Conservation (phyloP, 2,113 vertebrate genomes). For the Myrmecophaga tridactyla region DNA sequence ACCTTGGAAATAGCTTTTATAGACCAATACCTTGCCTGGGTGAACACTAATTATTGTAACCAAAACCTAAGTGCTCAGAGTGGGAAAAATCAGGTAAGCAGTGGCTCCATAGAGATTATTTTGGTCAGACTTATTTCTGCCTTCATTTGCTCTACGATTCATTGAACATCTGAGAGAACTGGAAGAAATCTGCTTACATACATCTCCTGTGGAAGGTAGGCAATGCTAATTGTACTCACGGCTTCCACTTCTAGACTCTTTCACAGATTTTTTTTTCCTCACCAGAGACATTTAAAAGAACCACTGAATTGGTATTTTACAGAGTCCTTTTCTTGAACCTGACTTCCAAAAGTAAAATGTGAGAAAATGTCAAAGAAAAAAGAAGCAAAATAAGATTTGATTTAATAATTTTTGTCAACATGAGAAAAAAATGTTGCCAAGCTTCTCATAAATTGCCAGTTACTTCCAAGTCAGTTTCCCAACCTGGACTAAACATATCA, state of each 20-base stretch:
- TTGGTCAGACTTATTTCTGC: neutral
- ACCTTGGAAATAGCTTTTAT: neutral
- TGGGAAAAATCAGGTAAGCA: neutral
- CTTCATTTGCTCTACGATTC: neutral
- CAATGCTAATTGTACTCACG: slow-evolving; percentile 1
- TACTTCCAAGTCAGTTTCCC: slow-evolving; percentile 1
- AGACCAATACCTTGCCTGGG: neutral
- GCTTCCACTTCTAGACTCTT: neutral
- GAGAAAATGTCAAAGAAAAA: neutral
- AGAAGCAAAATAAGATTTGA: neutral
- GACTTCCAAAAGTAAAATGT: slow-evolving; percentile 38
- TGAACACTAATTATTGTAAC: slow-evolving; percentile 16
- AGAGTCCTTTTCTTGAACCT: slow-evolving; percentile 5
- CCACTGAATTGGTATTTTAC: neutral
- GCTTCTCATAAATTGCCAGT: slow-evolving; percentile 7
- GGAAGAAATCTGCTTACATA: neutral
- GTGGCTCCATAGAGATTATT: neutral
- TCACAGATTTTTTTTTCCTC: neutral
- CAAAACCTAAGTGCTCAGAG: neutral
- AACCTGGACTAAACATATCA: neutral
- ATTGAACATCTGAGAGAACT: slow-evolving; percentile 23
- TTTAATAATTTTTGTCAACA: neutral
- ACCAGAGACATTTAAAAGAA: neutral
- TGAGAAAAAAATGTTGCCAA: neutral
- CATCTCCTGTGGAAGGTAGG: neutral